Percentiles rank a stretch among this genome's conserved stretches.
Evolutionary conservation across 2,888 invertebrate genomes (phyloP).

Genomic region (Drosophila maculinotata): DNA sequence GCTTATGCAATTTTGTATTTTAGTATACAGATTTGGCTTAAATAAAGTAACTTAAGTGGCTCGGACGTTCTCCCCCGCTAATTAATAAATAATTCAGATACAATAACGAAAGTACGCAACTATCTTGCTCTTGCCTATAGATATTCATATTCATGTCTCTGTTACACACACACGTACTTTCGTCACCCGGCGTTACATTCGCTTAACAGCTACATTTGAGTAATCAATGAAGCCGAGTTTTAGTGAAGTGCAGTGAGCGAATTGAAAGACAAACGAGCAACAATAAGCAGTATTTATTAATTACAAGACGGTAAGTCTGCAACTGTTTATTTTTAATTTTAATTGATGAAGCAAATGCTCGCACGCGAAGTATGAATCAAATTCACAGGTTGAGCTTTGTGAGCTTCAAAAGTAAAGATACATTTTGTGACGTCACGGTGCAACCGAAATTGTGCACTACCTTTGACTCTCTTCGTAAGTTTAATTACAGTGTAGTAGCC

Average conservation of each 20-base stretch:
- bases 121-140: slow-evolving; percentile 30
- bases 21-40: background rate
- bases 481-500: too few species aligned
- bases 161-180: slow-evolving; percentile 27
- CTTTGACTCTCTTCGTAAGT: too few species aligned
- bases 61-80: slow-evolving; percentile 9
- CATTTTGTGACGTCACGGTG: slow-evolving; percentile 13
- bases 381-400: background rate
- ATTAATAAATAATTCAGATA: slow-evolving; percentile 13
- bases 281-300: slow-evolving; percentile 39
- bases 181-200: slow-evolving; percentile 34
- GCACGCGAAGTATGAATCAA: slow-evolving; percentile 5
- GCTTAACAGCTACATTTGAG: slow-evolving; percentile 17
- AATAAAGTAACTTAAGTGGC: slow-evolving; percentile 1
- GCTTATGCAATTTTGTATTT: slow-evolving; percentile 11
- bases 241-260: slow-evolving; percentile 24
- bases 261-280: slow-evolving; percentile 20
- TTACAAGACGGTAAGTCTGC: slow-evolving; percentile 46
- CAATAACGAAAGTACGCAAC: slow-evolving; percentile 36
- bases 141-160: slow-evolving; percentile 10
- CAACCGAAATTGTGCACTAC: background rate
- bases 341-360: slow-evolving; percentile 26
- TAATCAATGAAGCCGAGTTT: slow-evolving; percentile 17
- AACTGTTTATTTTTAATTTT: slow-evolving; percentile 24
- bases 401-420: background rate